phyloP scores from a whole-genome alignment of 1,140 invertebrate species.

The Listronotus oregonensis region DNA sequence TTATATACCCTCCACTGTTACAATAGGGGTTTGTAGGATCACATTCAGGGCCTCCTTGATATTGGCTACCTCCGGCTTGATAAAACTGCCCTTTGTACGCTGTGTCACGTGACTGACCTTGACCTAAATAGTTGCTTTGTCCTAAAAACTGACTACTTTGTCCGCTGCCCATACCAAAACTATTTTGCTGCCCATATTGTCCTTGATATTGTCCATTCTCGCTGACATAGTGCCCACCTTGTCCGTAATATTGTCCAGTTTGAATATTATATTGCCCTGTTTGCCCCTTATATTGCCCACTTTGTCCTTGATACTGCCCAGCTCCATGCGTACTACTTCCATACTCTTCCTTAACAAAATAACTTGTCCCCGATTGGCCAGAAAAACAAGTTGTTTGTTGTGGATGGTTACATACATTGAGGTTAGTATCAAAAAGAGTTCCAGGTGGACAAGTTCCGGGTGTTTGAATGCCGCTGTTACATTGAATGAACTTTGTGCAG shows the following conservation, averaged over 20 bases:
- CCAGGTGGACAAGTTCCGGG: slow-evolving; percentile 68
- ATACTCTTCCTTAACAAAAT: slow-evolving; percentile 17
- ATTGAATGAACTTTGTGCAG: slow-evolving; percentile 71
- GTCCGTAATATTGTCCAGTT: too few relatives aligned
- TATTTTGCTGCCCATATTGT: background rate
- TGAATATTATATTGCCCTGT: background rate
- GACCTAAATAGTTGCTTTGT: background rate
- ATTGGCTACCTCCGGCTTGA: background rate
- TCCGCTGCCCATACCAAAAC: background rate
- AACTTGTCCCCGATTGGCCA: slow-evolving; percentile 22
- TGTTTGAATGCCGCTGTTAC: slow-evolving; percentile 62
- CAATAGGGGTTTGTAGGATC: slow-evolving; percentile 25
- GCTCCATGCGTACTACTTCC: slow-evolving; percentile 14
- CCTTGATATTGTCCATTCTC: background rate
- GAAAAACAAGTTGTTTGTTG: slow-evolving; percentile 59
- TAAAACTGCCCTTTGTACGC: background rate
- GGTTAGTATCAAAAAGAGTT: slow-evolving; percentile 65
- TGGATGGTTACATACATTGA: slow-evolving; percentile 66
- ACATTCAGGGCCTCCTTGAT: background rate
- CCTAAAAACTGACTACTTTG: background rate
- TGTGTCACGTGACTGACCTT: background rate
- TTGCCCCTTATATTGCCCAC: background rate
- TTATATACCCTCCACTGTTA: slow-evolving; percentile 8
- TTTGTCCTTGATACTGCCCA: background rate
- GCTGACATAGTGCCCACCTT: too few relatives aligned